A percentile compares a stretch with the other conserved stretches of the same genome.
Conservation (phyloP, 2,797 vertebrate genomes). For the Xiphophorus birchmanni region DNA sequence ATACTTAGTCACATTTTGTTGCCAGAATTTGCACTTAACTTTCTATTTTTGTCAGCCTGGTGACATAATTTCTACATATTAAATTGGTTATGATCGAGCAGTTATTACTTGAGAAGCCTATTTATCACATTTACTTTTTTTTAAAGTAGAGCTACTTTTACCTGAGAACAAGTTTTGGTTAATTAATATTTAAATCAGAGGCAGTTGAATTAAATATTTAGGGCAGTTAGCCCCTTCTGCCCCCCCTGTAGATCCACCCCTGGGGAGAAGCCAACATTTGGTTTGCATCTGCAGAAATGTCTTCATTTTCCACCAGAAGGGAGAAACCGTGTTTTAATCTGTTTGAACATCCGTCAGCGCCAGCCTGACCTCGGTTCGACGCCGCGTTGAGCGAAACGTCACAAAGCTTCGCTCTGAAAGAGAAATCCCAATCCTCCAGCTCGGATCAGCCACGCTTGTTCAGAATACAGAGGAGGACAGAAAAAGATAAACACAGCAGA, state of each 20-base stretch:
- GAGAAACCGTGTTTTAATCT: background rate
- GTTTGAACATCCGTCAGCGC: conserved; percentile 21
- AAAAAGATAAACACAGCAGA: conserved; percentile 3
- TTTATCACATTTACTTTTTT: too few species aligned
- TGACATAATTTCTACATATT: too few species aligned
- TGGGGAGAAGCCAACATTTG: conserved; percentile 60
- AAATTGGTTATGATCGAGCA: too few species aligned
- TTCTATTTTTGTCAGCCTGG: too few species aligned
- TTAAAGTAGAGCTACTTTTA: too few species aligned
- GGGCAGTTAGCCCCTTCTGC: too few species aligned
- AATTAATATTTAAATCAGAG: too few species aligned
- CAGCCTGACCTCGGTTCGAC: conserved; percentile 24
- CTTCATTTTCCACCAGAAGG: conserved; percentile 20
- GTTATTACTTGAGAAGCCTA: too few species aligned
- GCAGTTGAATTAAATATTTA: too few species aligned
- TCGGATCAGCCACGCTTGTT: conserved; percentile 18
- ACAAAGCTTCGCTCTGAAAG: conserved; percentile 15
- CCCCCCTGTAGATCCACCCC: background rate
- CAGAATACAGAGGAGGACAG: conserved; percentile 11
- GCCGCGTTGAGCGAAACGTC: conserved; percentile 16
- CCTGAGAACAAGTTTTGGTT: too few species aligned
- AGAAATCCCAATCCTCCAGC: conserved; percentile 26
- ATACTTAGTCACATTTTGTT: too few species aligned
- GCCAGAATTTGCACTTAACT: too few species aligned
- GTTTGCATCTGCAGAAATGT: conserved; percentile 41